These are phyloP conservation scores for Pomatostomus ruficeps DNA, from an alignment of 2,113 vertebrate species.

Conservation along the genomic window DNA sequence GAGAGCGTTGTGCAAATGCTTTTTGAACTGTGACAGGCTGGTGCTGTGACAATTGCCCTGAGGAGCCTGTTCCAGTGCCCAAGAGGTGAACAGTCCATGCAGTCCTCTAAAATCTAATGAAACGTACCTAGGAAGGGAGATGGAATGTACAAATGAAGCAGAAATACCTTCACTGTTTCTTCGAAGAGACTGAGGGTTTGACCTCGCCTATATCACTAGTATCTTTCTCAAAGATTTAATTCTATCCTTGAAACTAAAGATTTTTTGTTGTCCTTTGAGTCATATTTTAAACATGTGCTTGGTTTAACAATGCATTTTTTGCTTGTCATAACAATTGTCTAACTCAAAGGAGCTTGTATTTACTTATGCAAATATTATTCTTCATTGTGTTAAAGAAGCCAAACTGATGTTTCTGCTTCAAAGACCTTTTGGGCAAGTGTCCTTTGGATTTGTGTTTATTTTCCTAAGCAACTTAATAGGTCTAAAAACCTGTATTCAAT, in stretches of 20 bases:
- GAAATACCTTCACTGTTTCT: neutral
- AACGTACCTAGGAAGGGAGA: neutral
- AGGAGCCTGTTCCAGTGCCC: neutral
- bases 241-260: neutral
- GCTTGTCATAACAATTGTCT: neutral
- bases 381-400: neutral
- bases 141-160: neutral
- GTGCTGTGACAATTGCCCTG: neutral
- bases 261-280: neutral
- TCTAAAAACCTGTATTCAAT: neutral
- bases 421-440: neutral
- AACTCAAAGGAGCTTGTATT: neutral
- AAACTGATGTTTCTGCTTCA: neutral
- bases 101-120: neutral
- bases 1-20: rapidly evolving
- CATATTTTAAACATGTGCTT: neutral
- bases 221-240: neutral
- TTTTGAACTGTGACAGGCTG: neutral
- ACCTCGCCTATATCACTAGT: neutral
- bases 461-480: neutral
- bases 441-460: neutral
- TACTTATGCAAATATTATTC: neutral
- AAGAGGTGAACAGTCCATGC: neutral
- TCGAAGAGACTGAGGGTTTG: neutral
- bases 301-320: neutral